Evolutionary conservation across 2,888 invertebrate species (phyloP).

Genomic region (Petrolisthes manimaculis): DNA sequence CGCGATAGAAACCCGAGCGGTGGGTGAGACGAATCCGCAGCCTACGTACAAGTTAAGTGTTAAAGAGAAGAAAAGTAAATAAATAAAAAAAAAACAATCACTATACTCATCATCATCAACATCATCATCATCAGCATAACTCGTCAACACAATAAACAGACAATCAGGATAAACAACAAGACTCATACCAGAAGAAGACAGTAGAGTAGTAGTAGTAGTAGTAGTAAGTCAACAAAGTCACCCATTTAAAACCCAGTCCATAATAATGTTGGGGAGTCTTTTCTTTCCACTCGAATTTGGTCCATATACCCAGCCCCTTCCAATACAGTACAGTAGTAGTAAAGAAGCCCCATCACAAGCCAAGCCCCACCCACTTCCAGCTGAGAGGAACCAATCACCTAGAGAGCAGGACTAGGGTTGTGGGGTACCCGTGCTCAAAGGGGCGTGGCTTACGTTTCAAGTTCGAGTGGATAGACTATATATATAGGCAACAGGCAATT

Average conservation of each 20-base stretch:
- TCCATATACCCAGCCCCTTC: too few species aligned
- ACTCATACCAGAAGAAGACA: slow-evolving; percentile 10
- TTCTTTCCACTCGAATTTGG: neutral
- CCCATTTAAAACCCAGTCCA: neutral
- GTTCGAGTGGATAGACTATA: too few species aligned
- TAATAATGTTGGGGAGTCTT: neutral
- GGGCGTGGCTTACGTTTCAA: too few species aligned
- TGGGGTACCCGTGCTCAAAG: too few species aligned
- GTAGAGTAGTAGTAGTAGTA: neutral
- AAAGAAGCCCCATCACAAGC: too few species aligned
- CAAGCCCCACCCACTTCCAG: too few species aligned
- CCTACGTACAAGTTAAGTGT: neutral
- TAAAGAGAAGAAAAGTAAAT: neutral
- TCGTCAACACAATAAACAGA: neutral
- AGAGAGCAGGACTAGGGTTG: too few species aligned
- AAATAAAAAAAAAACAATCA: slow-evolving; percentile 25
- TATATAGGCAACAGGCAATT: too few species aligned
- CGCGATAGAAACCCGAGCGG: slow-evolving; percentile 42
- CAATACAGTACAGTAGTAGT: too few species aligned
- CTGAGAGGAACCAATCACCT: neutral
- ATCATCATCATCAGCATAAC: slow-evolving; percentile 3
- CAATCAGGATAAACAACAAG: slow-evolving; percentile 25
- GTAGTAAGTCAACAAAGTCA: neutral
- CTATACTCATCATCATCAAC: slow-evolving; percentile 13
- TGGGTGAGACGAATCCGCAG: slow-evolving; percentile 39